Percentiles rank a stretch among this genome's conserved stretches.
Evolutionary conservation across 2,113 vertebrate species (phyloP).

Genomic region (Callipepla californica): DNA sequence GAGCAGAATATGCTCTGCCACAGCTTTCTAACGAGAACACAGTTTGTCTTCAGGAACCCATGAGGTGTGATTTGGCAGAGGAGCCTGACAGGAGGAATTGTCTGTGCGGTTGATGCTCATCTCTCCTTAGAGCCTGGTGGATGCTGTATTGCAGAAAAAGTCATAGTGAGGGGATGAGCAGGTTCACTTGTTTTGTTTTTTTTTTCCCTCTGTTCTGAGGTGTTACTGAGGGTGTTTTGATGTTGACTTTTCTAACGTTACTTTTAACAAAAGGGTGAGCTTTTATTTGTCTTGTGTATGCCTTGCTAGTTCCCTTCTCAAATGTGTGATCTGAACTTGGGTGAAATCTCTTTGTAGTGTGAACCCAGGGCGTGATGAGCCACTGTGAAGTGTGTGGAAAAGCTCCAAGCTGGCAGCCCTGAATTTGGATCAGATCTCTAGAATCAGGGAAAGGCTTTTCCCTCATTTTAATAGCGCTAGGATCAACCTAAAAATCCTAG

Average conservation of each 20-base stretch:
- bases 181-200: not conserved
- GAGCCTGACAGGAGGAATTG: conserved; percentile 40
- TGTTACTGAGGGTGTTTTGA: not conserved
- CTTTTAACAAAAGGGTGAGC: not conserved
- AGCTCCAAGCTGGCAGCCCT: not conserved
- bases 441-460: conserved; percentile 47
- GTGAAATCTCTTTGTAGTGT: not conserved
- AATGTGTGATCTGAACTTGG: not conserved
- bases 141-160: conserved; percentile 13
- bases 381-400: not conserved
- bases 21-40: not conserved
- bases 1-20: not conserved
- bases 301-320: not conserved
- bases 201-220: not conserved
- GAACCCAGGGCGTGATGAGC: not conserved
- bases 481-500: conserved; percentile 45
- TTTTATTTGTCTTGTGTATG: not conserved
- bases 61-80: conserved; percentile 37
- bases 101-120: conserved; percentile 17
- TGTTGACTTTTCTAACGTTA: not conserved
- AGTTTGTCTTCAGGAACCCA: not conserved
- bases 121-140: not conserved
- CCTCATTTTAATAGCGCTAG: conserved; percentile 32
- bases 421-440: not conserved
- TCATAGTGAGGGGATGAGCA: not conserved